phyloP scores from a whole-genome alignment of 2,888 invertebrate genomes.

The Nemotelus pantherinus region DNA sequence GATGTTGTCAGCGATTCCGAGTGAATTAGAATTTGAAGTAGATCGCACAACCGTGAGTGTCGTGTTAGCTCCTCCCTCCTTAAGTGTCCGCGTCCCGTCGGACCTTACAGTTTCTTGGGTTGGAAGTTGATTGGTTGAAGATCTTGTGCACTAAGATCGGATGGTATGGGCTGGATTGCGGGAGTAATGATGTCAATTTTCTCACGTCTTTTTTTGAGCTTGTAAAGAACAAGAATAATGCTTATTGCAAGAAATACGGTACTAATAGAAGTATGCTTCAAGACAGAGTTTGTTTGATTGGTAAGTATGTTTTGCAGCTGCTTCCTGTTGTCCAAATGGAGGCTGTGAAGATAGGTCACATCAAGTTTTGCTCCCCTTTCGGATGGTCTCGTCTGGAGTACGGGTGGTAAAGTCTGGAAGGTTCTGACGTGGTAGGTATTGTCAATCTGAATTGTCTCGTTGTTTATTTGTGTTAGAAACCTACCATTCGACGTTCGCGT shows the following conservation, averaged over 20 bases:
- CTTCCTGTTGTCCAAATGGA: background rate
- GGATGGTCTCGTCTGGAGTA: background rate
- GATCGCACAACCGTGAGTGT: too few species aligned
- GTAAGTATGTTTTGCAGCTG: background rate
- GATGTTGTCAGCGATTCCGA: too few species aligned
- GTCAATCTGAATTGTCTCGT: background rate
- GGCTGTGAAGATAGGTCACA: background rate
- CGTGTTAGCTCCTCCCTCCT: background rate
- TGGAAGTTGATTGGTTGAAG: background rate
- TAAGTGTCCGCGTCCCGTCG: background rate
- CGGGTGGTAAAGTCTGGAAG: background rate
- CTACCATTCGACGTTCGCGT: background rate
- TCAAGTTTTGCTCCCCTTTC: background rate
- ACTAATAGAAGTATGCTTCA: background rate
- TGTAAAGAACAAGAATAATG: background rate
- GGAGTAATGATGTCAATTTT: background rate
- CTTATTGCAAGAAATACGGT: background rate
- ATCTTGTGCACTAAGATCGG: background rate
- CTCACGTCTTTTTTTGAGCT: background rate
- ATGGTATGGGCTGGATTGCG: background rate
- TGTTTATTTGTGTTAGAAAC: background rate
- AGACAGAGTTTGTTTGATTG: background rate
- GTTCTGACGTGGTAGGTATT: background rate
- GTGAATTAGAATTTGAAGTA: too few species aligned
- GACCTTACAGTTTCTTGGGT: background rate